Percentiles rank a stretch among this genome's conserved stretches.
Evolutionary conservation across 2,113 vertebrate species (phyloP).

Genomic region (Hassar affinis): DNA sequence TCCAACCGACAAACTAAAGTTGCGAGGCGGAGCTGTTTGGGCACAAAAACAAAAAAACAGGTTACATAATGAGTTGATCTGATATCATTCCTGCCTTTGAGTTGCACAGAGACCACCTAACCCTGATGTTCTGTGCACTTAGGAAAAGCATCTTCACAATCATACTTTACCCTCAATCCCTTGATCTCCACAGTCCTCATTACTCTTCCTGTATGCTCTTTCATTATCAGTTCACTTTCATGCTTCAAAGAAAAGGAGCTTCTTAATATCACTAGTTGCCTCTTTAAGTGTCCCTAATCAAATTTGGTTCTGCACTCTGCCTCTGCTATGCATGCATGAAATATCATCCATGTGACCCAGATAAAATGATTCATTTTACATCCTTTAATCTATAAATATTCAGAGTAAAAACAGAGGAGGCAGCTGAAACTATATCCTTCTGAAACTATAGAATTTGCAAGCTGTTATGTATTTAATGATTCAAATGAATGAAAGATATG

Average conservation of each 20-base stretch:
- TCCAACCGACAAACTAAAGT: slow-evolving; percentile 69
- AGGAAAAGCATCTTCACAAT: background rate
- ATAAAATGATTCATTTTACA: background rate
- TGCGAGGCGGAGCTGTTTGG: slow-evolving; percentile 63
- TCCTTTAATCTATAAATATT: background rate
- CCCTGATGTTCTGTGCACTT: background rate
- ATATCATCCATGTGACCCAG: background rate
- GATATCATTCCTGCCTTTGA: background rate
- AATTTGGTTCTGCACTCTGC: background rate
- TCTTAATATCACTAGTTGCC: background rate
- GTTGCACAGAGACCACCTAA: background rate
- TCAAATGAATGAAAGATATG: background rate
- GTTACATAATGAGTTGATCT: background rate
- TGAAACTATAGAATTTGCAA: background rate
- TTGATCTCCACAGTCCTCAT: background rate
- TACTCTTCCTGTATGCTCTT: background rate
- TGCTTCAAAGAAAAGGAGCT: slow-evolving; percentile 7
- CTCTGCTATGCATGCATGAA: background rate
- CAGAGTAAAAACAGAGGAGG: background rate
- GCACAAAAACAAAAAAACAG: slow-evolving; percentile 15
- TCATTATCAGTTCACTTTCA: slow-evolving; percentile 14
- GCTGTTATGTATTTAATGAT: background rate
- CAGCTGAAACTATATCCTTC: background rate
- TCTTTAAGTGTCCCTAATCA: background rate
- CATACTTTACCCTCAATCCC: background rate